These are phyloP conservation scores for Ivindomyrus marchei DNA, from an alignment of 2,113 vertebrate genomes.

Conservation along the genomic window DNA sequence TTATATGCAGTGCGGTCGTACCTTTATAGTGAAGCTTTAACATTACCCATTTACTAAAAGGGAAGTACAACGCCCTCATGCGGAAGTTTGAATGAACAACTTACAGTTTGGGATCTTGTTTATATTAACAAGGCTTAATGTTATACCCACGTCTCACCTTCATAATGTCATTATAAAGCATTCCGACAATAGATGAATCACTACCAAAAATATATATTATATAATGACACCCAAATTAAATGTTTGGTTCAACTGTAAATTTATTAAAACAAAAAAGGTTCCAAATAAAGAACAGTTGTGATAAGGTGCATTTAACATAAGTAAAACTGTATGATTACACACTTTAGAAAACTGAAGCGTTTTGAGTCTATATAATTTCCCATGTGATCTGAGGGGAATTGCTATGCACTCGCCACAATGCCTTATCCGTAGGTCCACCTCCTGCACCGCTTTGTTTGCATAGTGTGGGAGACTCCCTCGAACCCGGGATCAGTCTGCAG, in stretches of 20 bases:
- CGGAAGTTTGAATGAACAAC: not conserved
- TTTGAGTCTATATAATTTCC: slow-evolving; percentile 11
- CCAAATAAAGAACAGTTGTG: slow-evolving; percentile 53
- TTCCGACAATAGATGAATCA: not conserved
- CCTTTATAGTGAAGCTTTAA: not conserved
- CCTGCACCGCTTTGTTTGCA: slow-evolving; percentile 4
- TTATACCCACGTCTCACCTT: not conserved
- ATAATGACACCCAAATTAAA: not conserved
- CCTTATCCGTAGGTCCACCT: not conserved
- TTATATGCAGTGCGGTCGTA: not conserved
- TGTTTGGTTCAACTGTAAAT: slow-evolving; percentile 46
- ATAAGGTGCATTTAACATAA: slow-evolving; percentile 51
- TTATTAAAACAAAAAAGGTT: slow-evolving; percentile 59
- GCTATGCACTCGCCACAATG: not conserved
- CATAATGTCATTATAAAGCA: not conserved
- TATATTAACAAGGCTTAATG: not conserved
- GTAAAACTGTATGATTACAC: slow-evolving; percentile 39
- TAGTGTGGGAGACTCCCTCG: not conserved
- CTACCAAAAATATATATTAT: not conserved
- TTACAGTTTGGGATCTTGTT: not conserved
- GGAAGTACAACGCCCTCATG: not conserved
- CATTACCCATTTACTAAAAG: not conserved
- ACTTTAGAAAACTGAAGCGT: slow-evolving; percentile 18
- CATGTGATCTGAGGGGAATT: not conserved
- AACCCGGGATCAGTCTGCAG: not conserved